phyloP scores from a whole-genome alignment of 2,797 vertebrate species.

The Huso huso region DNA sequence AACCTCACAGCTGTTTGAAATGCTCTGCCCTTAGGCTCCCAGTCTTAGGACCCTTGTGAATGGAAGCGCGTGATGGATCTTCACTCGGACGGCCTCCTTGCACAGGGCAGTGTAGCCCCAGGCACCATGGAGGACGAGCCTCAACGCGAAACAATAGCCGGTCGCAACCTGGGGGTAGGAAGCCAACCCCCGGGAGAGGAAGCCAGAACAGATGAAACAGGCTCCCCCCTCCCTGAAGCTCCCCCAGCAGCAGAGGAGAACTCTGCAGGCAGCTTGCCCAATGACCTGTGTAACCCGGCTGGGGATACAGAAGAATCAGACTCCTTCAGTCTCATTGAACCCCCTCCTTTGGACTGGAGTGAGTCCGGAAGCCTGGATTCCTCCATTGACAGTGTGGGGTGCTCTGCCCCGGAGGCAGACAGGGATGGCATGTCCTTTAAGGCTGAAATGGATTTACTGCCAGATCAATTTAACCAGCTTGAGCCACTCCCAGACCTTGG shows the following conservation, averaged over 20 bases:
- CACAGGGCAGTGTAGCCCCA: no score
- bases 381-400: conserved; percentile 46
- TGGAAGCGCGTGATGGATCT: no score
- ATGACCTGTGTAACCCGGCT: conserved; percentile 32
- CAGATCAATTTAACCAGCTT: conserved; percentile 20
- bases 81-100: no score
- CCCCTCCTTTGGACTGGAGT: conserved; percentile 64
- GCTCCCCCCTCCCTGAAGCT: background rate
- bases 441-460: conserved; percentile 25
- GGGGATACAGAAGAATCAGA: conserved; percentile 22
- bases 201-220: no score
- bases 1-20: no score
- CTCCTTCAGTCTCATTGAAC: conserved; percentile 49
- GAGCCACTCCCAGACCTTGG: conserved; percentile 14
- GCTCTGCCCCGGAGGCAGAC: conserved; percentile 40
- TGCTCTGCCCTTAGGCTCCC: no score
- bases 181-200: no score
- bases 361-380: conserved; percentile 44
- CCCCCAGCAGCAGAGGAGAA: conserved; percentile 5
- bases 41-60: no score
- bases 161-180: no score
- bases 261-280: conserved; percentile 22
- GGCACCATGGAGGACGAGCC: no score
- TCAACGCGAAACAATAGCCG: no score
- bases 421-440: conserved; percentile 30